Conservation (phyloP, 2,797 vertebrate species). For the Spondyliosoma cantharus region DNA sequence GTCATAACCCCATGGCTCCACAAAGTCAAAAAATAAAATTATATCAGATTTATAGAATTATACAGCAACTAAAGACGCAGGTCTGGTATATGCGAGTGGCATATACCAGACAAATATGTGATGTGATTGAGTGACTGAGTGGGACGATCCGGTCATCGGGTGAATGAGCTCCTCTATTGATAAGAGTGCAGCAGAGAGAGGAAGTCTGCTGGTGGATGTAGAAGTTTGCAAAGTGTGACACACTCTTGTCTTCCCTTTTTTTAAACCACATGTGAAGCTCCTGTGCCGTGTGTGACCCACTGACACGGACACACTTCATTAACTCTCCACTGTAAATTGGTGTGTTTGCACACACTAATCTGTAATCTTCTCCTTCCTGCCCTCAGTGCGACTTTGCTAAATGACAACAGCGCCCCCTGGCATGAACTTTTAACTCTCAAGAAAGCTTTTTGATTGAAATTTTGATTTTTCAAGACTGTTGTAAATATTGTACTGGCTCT, state of each 20-base stretch:
- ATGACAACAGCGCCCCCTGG: slow-evolving; percentile 3
- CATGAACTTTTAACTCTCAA: neutral
- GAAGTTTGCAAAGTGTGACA: slow-evolving; percentile 15
- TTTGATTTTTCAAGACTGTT: neutral
- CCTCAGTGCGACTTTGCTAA: neutral
- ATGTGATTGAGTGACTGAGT: neutral
- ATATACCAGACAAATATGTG: neutral
- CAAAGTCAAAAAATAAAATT: neutral
- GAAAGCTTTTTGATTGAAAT: neutral
- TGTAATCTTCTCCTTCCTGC: neutral
- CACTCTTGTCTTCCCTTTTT: slow-evolving; percentile 18
- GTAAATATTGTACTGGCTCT: no score
- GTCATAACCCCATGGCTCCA: no score
- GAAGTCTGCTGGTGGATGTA: slow-evolving; percentile 5
- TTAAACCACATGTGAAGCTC: slow-evolving; percentile 19
- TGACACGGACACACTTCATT: slow-evolving; percentile 20
- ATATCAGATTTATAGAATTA: neutral
- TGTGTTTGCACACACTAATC: neutral
- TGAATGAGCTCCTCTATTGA: neutral
- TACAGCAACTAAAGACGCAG: neutral
- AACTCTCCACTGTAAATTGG: neutral
- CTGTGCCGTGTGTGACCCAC: slow-evolving; percentile 27
- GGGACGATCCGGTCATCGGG: neutral
- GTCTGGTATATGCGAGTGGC: neutral
- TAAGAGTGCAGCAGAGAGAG: neutral